Evolutionary conservation across 2,797 vertebrate genomes (phyloP), one percentile per base, ranked within the genome.

Genomic region (Dipus sagitta): DNA sequence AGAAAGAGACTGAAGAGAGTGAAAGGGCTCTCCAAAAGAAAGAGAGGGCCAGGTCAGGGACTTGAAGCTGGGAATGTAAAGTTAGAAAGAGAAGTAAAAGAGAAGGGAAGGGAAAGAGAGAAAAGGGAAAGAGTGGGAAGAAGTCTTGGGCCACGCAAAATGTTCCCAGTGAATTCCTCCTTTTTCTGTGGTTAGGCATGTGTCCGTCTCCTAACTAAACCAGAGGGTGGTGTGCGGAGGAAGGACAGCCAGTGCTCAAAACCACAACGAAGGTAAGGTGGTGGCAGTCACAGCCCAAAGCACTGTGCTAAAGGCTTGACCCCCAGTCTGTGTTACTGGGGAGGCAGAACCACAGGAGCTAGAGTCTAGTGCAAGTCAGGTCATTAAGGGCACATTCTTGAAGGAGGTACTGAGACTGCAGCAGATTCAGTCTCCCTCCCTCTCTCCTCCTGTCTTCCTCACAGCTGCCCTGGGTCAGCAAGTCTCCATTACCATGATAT

Each of bases 121-220:
- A 11, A 11, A 47, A 47, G 47, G 47, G 47, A 47, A 47, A 47
- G 47, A 47, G 47, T 1, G 47, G 11, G 11, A 11, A 47, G 47
- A 47, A 47, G 7, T 87, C n/a, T 74, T 1, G 1, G 26, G 80
- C 79, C 81, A 92, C 26, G 21, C 24, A 79, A 1, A 58, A 81
- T 70, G 23, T 68, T 82, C 32, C 28, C 23, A 82, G 76, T 32
- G 76, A 87, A 86, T 75, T 86, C 24, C 60, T 94, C 47, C 65
- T 86, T 96, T 88, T 76, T 82, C 54, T 90, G 89, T 78, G 74
- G 13, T 52, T 88, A 74, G 34, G 3, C 70, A 42, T 47, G 20
- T 92, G 32, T 80, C 62, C 79, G 18, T 87, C 62, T 86, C 34
- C 75, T 86, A 86, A 91, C 42, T 79, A 91, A 90, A 88, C 76